A percentile compares a stretch with the other conserved stretches of the same genome.
Conservation (phyloP, 2,888 invertebrate genomes). For the Elgonia sp. region DNA sequence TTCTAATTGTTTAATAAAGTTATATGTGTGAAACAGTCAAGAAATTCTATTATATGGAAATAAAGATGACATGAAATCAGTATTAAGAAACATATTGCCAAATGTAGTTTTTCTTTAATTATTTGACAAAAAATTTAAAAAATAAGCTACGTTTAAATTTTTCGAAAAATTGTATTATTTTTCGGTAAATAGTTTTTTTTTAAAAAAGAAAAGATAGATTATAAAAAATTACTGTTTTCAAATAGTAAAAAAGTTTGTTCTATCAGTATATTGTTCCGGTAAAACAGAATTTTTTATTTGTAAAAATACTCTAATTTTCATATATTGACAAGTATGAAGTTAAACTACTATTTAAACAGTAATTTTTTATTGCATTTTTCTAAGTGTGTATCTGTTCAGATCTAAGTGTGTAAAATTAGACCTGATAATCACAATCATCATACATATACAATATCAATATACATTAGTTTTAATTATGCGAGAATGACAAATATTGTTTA, state of each 20-base stretch:
- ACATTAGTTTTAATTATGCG: conserved; percentile 67
- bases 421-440: too few species aligned
- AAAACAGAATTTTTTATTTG: too few species aligned
- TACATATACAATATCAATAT: conserved; percentile 9
- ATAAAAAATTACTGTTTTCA: too few species aligned
- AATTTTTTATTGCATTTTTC: too few species aligned
- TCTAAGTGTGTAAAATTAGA: too few species aligned
- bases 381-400: too few species aligned
- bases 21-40: conserved; percentile 27
- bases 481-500: conserved; percentile 65
- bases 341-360: too few species aligned
- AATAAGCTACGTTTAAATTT: conserved; percentile 7
- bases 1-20: conserved; percentile 39
- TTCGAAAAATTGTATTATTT: conserved; percentile 3
- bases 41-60: conserved; percentile 63
- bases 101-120: conserved; percentile 11
- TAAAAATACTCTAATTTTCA: too few species aligned
- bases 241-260: too few species aligned
- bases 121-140: background rate
- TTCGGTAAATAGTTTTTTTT: background rate
- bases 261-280: too few species aligned
- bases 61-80: conserved; percentile 21
- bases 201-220: too few species aligned
- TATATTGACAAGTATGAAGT: too few species aligned
- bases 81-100: conserved; percentile 45